Evolutionary conservation across 2,113 vertebrate genomes (phyloP).

Genomic region (Tor tambroides): DNA sequence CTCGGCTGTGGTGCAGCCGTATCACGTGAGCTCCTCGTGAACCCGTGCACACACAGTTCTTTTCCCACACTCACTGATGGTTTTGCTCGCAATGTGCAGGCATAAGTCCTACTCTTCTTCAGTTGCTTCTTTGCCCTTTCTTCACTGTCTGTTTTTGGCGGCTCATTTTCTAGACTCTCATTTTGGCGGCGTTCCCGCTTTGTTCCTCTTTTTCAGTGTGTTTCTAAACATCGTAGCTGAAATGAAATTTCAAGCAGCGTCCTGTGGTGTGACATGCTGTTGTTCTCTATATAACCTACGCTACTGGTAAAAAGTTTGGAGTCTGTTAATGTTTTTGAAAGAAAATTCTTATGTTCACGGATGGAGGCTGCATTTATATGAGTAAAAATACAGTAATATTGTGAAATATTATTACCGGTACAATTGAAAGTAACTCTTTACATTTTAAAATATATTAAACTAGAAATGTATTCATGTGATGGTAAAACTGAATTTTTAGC

Average conservation of each 20-base stretch:
- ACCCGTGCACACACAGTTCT: neutral
- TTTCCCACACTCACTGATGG: neutral
- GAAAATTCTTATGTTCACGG: neutral
- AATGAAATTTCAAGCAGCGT: neutral
- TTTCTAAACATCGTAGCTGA: neutral
- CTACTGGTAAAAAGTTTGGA: neutral
- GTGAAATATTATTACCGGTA: neutral
- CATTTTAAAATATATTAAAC: no score
- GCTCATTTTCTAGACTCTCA: neutral
- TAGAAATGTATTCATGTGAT: no score
- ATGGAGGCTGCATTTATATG: neutral
- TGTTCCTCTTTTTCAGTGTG: neutral
- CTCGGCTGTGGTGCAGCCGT: neutral
- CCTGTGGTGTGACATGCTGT: neutral
- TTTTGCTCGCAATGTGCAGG: neutral
- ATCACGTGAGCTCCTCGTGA: neutral
- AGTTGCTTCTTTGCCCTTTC: neutral
- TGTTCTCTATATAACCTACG: neutral
- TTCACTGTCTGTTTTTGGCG: neutral
- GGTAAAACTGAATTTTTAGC: no score
- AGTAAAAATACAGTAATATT: neutral
- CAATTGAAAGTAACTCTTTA: neutral
- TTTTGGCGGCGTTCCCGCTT: neutral
- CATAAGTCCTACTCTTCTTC: neutral
- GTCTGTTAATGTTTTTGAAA: neutral